These are phyloP conservation scores for Squalus acanthias DNA, from an alignment of 2,797 vertebrate species.

Conservation along the genomic window DNA sequence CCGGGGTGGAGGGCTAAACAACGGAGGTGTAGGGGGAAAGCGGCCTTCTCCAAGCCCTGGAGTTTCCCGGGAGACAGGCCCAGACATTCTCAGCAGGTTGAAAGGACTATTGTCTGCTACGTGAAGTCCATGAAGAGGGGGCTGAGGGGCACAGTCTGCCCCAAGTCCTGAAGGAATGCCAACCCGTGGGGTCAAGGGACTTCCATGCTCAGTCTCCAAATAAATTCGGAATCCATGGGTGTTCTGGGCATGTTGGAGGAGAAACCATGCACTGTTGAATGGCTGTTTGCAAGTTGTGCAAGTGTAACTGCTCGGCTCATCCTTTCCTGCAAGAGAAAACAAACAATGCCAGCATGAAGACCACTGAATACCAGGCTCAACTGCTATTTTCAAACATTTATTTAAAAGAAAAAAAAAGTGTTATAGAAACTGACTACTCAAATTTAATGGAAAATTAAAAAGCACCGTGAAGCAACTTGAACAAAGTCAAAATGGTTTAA, in stretches of 20 bases:
- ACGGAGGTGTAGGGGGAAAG: constrained; percentile 93
- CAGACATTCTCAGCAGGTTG: constrained; percentile 94
- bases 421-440: not conserved
- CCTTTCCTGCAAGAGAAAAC: constrained; percentile 82
- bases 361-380: not conserved
- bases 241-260: constrained; percentile 97
- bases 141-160: constrained; percentile 89
- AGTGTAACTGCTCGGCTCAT: constrained; percentile 97
- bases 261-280: constrained; percentile 97
- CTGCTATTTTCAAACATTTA: not conserved
- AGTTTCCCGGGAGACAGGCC: constrained; percentile 85
- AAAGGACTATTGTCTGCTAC: constrained; percentile 98
- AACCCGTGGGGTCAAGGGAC: constrained; percentile 93
- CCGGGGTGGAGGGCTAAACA: constrained; percentile 95
- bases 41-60: constrained; percentile 81
- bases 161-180: constrained; percentile 90
- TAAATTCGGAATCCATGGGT: constrained; percentile 97
- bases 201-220: constrained; percentile 94
- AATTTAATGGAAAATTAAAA: not conserved
- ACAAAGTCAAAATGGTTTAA: not conserved
- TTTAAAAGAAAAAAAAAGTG: not conserved
- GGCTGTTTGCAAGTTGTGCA: constrained; percentile 98
- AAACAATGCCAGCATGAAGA: constrained; percentile 57
- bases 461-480: not conserved
- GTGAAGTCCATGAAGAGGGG: constrained; percentile 95